Conservation (phyloP, 2,797 vertebrate species). For the Selene dorsalis region DNA sequence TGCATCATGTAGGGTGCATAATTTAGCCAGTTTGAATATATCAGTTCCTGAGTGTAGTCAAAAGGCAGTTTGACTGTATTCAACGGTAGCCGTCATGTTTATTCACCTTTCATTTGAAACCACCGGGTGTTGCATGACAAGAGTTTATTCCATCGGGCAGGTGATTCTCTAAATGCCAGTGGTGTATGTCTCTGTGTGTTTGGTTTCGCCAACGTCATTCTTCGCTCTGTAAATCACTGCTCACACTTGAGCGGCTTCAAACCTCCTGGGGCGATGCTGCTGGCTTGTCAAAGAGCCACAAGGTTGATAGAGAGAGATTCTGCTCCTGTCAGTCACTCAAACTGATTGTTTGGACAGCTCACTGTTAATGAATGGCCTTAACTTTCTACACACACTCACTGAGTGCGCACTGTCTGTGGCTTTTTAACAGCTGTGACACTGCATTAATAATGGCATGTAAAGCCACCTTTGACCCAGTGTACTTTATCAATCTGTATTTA, state of each 20-base stretch:
- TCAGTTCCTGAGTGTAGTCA: background rate
- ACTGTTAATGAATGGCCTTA: constrained; percentile 43
- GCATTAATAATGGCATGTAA: constrained; percentile 33
- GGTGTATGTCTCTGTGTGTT: constrained; percentile 9
- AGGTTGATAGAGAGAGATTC: constrained; percentile 46
- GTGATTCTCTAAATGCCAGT: constrained; percentile 29
- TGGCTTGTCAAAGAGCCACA: constrained; percentile 56
- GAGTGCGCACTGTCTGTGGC: background rate
- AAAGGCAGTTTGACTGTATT: background rate
- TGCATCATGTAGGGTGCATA: background rate
- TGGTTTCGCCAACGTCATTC: constrained; percentile 33
- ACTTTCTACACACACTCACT: constrained; percentile 32
- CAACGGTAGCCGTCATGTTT: constrained; percentile 13
- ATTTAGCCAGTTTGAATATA: background rate
- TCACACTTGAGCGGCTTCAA: constrained; percentile 51
- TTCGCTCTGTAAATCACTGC: constrained; percentile 55
- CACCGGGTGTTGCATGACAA: background rate
- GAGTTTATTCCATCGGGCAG: constrained; percentile 2
- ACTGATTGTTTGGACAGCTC: constrained; percentile 61
- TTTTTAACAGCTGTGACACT: constrained; percentile 26
- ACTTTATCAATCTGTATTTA: constrained; percentile 14
- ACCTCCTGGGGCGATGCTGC: constrained; percentile 55
- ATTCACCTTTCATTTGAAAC: constrained; percentile 29
- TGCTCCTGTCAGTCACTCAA: constrained; percentile 57
- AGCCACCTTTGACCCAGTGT: constrained; percentile 22